Conservation (phyloP, 2,888 invertebrate species). For the Drosophila prostipennis region DNA sequence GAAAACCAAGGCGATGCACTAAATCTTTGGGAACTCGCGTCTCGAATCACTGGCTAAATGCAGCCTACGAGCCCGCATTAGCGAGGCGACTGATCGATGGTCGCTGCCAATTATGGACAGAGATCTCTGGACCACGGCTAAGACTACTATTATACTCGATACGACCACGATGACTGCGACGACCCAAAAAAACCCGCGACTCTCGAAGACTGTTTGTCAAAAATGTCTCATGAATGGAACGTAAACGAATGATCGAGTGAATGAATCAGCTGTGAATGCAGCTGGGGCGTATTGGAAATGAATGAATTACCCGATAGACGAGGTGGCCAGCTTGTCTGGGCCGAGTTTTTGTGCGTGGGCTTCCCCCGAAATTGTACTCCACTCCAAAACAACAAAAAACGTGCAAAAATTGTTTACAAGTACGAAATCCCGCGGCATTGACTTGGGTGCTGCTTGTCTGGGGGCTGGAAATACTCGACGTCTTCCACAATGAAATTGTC, state of each 20-base stretch:
- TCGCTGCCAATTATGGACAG: slow-evolving; percentile 49
- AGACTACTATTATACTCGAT: slow-evolving; percentile 13
- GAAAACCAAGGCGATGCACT: slow-evolving; percentile 36
- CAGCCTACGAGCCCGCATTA: slow-evolving; percentile 60
- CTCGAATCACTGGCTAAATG: slow-evolving; percentile 20
- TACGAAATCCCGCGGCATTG: slow-evolving; percentile 47
- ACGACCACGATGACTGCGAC: slow-evolving; percentile 32
- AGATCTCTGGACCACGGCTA: slow-evolving; percentile 29
- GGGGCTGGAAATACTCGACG: slow-evolving; percentile 37
- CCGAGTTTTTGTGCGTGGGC: slow-evolving; percentile 32
- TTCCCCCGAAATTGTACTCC: slow-evolving; percentile 33
- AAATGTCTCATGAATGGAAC: slow-evolving; percentile 66
- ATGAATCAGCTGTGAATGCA: slow-evolving; percentile 50
- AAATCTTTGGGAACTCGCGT: slow-evolving; percentile 47
- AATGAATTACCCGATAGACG: slow-evolving; percentile 36
- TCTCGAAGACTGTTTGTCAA: slow-evolving; percentile 64
- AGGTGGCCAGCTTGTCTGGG: slow-evolving; percentile 43
- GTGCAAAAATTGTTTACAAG: slow-evolving; percentile 35
- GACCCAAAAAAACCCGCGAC: slow-evolving; percentile 32
- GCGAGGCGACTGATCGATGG: slow-evolving; percentile 58
- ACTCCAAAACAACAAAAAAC: slow-evolving; percentile 12
- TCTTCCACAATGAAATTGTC: slow-evolving; percentile 76
- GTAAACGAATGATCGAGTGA: slow-evolving; percentile 47
- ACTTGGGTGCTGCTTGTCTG: slow-evolving; percentile 40
- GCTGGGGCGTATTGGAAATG: slow-evolving; percentile 42